Percentiles rank a stretch among this genome's conserved stretches.
Evolutionary conservation across 2,113 vertebrate genomes (phyloP).

Genomic region (Lontra canadensis): DNA sequence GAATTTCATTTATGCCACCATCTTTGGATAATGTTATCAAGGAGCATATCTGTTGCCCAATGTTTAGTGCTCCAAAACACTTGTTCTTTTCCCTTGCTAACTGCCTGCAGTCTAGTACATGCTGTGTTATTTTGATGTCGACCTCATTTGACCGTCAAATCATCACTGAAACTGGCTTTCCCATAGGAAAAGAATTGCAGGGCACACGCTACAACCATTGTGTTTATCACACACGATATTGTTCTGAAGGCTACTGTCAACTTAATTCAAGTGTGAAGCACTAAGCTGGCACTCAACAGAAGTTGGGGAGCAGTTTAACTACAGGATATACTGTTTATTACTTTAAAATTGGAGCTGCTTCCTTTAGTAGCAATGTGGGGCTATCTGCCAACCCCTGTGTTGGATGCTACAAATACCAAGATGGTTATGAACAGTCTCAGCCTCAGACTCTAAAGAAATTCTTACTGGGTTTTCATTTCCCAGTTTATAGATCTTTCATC

Average conservation of each 20-base stretch:
- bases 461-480: background rate
- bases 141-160: slow-evolving; percentile 28
- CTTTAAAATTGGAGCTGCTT: background rate
- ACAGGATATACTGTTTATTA: background rate
- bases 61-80: background rate
- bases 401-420: background rate
- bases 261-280: slow-evolving; percentile 17
- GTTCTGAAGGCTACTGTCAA: slow-evolving; percentile 45
- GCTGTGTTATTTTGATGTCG: background rate
- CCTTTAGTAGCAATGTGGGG: background rate
- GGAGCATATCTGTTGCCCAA: background rate
- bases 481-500: background rate
- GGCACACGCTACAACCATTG: background rate
- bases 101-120: background rate
- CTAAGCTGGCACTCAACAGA: background rate
- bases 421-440: background rate
- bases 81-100: background rate
- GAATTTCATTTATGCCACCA: background rate
- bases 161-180: background rate
- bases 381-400: background rate
- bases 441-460: slow-evolving; percentile 4
- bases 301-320: slow-evolving; percentile 5
- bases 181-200: slow-evolving; percentile 42
- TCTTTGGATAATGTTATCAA: background rate
- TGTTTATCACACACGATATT: background rate